These are phyloP conservation scores for Potamarius usumacintae DNA, from an alignment of 2,113 vertebrate genomes.

Conservation along the genomic window DNA sequence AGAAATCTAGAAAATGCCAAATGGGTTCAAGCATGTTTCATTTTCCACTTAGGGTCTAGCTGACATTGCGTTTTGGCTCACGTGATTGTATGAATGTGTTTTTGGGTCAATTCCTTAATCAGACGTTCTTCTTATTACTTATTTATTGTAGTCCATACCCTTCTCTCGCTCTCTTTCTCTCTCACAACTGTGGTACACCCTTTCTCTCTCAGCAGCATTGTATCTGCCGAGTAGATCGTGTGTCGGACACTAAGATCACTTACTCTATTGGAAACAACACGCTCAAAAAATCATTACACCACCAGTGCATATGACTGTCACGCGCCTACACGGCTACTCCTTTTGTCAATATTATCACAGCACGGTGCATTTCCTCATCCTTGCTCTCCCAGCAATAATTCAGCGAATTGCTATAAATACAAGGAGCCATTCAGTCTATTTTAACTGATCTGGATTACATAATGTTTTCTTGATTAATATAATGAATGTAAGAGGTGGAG, in stretches of 20 bases:
- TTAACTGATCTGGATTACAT: neutral
- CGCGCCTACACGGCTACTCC: conserved; percentile 26
- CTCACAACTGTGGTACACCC: too few species aligned
- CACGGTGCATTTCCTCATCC: neutral
- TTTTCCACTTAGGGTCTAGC: neutral
- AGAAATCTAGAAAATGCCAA: neutral
- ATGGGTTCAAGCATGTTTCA: neutral
- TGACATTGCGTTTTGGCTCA: neutral
- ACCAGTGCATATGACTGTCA: conserved; percentile 14
- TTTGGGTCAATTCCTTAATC: neutral
- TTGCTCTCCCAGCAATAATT: neutral
- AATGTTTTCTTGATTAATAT: neutral
- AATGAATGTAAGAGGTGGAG: neutral
- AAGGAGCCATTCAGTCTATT: neutral
- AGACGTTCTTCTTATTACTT: neutral
- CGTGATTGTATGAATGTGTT: neutral
- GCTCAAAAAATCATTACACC: neutral
- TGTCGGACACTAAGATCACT: conserved; percentile 10
- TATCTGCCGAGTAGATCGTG: conserved; percentile 2
- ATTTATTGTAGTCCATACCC: neutral
- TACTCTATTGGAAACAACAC: neutral
- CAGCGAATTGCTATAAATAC: neutral
- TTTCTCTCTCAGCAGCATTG: neutral
- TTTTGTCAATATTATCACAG: conserved; percentile 60
- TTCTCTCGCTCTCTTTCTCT: neutral